Conservation (phyloP, 2,888 invertebrate genomes). For the Hydrotaea cyrtoneurina region DNA sequence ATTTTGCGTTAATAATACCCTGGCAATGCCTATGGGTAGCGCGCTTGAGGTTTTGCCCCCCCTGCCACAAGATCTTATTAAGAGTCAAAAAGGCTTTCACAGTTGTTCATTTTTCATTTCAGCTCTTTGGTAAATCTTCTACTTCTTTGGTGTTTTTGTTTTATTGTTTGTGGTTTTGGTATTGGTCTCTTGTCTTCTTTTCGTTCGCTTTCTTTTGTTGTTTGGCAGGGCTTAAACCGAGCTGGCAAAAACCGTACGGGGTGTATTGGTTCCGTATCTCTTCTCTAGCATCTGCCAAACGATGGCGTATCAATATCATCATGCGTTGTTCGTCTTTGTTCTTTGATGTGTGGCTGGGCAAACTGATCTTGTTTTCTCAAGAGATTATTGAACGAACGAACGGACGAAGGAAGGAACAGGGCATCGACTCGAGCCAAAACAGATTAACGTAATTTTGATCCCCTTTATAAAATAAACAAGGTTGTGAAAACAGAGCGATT, state of each 20-base stretch:
- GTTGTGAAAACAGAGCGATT: not conserved
- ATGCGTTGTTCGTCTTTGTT: constrained; percentile 42
- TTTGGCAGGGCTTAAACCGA: constrained; percentile 19
- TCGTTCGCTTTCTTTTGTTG: constrained; percentile 24
- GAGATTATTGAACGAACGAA: constrained; percentile 70
- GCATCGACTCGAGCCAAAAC: constrained; percentile 77
- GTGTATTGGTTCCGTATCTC: constrained; percentile 27
- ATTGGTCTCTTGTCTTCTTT: too few relatives aligned
- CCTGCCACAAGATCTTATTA: constrained; percentile 63
- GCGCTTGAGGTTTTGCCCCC: not conserved
- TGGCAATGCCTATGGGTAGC: constrained; percentile 64
- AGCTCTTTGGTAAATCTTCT: not conserved
- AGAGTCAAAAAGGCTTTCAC: constrained; percentile 77
- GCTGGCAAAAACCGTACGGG: constrained; percentile 32
- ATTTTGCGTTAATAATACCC: constrained; percentile 78
- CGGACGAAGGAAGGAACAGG: too few relatives aligned
- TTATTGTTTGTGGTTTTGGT: constrained; percentile 24
- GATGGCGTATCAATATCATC: constrained; percentile 65
- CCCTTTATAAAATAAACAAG: constrained; percentile 51
- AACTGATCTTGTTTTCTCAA: constrained; percentile 75
- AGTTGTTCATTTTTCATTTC: constrained; percentile 67
- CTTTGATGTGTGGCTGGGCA: constrained; percentile 46
- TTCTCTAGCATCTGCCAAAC: constrained; percentile 58
- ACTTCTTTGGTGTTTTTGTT: not conserved
- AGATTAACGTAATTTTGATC: constrained; percentile 72